These are phyloP conservation scores for Percopsis omiscomaycus DNA, from an alignment of 2,797 vertebrate species.

Conservation along the genomic window DNA sequence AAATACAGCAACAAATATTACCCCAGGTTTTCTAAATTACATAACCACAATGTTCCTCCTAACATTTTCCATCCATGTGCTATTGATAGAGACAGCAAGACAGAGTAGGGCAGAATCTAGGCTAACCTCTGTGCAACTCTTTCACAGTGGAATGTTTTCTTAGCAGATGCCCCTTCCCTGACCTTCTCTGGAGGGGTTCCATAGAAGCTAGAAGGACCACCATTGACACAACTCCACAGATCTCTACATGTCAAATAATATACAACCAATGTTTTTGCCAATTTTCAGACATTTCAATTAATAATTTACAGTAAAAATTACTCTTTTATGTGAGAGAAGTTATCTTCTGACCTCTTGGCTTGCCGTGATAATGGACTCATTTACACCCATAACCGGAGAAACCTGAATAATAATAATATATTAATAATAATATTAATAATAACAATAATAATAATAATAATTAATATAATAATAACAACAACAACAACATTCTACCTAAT, in stretches of 20 bases:
- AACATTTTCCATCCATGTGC: constrained; percentile 34
- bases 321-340: background rate
- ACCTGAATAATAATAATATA: no score
- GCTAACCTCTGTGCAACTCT: constrained; percentile 28
- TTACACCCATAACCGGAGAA: no score
- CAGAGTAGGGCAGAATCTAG: constrained; percentile 21
- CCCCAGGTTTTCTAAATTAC: constrained; percentile 51
- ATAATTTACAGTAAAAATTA: no score
- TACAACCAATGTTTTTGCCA: constrained; percentile 18
- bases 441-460: background rate
- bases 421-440: background rate
- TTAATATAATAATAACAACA: constrained; percentile 12
- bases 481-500: constrained; percentile 26
- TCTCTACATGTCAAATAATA: constrained; percentile 40
- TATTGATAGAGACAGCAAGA: constrained; percentile 25
- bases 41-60: constrained; percentile 47
- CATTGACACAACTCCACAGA: constrained; percentile 3
- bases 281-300: background rate
- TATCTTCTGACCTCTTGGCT: no score
- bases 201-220: constrained; percentile 30
- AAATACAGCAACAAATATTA: constrained; percentile 32
- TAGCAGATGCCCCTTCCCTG: constrained; percentile 26
- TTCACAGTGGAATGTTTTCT: constrained; percentile 45
- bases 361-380: no score
- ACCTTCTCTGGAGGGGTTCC: constrained; percentile 33